Percentiles rank a stretch among this genome's conserved stretches.
phyloP scores from a whole-genome alignment of 2,113 vertebrate genomes.

The Cichladusa arquata region DNA sequence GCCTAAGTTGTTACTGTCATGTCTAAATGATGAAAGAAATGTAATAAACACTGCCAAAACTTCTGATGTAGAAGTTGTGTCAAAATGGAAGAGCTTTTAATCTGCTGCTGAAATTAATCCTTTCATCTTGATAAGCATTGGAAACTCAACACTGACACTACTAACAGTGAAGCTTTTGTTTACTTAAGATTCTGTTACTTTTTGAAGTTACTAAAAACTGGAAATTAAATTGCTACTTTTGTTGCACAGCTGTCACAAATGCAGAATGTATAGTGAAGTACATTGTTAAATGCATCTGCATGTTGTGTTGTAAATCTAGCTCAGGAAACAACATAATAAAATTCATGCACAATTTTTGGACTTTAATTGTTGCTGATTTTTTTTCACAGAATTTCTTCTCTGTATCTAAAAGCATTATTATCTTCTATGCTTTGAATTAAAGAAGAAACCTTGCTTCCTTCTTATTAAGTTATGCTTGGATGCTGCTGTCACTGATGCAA shows the following conservation, averaged over 20 bases:
- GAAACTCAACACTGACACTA: neutral
- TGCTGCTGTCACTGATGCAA: neutral
- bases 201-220: neutral
- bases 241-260: conserved; percentile 51
- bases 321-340: conserved; percentile 64
- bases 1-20: neutral
- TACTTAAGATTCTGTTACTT: neutral
- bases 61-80: neutral
- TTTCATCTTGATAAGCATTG: neutral
- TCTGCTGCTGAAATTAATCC: neutral
- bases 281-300: conserved; percentile 64
- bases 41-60: neutral
- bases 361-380: neutral
- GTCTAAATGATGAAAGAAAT: neutral
- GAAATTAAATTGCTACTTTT: conserved; percentile 1
- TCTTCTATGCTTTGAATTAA: neutral
- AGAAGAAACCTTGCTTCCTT: neutral
- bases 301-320: conserved; percentile 51
- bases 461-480: neutral
- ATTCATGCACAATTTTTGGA: conserved; percentile 32
- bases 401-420: neutral
- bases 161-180: neutral
- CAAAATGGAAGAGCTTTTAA: conserved; percentile 1
- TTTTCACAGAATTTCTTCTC: neutral
- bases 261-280: conserved; percentile 61